Percentiles rank a stretch among this genome's conserved stretches.
Evolutionary conservation across 2,888 invertebrate species (phyloP).

Genomic region (Bugula neritina): DNA sequence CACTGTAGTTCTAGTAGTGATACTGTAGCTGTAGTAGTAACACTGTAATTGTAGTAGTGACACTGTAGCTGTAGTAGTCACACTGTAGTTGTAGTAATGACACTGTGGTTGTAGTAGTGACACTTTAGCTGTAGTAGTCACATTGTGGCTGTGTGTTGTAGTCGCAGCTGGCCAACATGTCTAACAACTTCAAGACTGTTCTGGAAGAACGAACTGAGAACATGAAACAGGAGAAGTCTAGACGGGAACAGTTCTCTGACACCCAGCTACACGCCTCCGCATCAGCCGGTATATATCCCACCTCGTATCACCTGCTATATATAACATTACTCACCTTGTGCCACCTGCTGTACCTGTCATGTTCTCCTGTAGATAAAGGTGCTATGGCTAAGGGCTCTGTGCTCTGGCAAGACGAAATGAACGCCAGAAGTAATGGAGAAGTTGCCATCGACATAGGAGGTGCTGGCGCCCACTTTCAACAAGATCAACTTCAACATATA

Average conservation of each 20-base stretch:
- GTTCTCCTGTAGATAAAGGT: background rate
- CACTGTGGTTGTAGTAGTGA: no score
- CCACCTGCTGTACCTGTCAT: background rate
- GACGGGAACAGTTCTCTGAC: conserved; percentile 73
- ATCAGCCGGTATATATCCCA: background rate
- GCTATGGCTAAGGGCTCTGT: conserved; percentile 55
- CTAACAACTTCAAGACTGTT: conserved; percentile 93
- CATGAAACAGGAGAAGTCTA: conserved; percentile 84
- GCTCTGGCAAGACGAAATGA: conserved; percentile 55
- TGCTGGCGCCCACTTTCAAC: conserved; percentile 53
- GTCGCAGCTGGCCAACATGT: conserved; percentile 92
- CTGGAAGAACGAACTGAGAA: conserved; percentile 96
- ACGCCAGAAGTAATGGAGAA: conserved; percentile 53
- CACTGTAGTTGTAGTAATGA: no score
- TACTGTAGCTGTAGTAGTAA: no score
- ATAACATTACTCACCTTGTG: no score
- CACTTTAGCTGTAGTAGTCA: no score
- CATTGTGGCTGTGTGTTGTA: no score
- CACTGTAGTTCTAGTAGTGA: no score
- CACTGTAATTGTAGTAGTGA: no score
- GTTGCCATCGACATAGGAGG: conserved; percentile 81
- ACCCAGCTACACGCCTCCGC: conserved; percentile 29
- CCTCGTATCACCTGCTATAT: no score
- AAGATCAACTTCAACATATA: conserved; percentile 62
- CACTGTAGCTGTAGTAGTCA: no score